Evolutionary conservation across 2,888 invertebrate species (phyloP).

Genomic region (Erynnis tages): DNA sequence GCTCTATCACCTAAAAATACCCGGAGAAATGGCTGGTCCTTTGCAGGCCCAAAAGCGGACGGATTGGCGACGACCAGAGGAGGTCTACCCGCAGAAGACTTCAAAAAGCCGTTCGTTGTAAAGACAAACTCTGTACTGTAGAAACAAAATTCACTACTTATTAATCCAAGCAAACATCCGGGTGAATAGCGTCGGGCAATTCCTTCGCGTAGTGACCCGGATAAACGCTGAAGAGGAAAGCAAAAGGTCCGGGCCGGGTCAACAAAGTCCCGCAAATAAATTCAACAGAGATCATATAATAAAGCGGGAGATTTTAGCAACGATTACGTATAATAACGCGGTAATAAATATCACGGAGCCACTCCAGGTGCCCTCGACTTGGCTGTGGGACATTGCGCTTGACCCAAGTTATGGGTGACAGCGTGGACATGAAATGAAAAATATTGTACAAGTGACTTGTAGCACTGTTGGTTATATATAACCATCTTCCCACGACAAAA

Average conservation of each 20-base stretch:
- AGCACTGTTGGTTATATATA: too few species aligned
- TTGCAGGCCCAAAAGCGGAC: too few species aligned
- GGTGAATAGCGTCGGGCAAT: not conserved
- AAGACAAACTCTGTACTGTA: too few species aligned
- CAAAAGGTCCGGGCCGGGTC: constrained; percentile 9
- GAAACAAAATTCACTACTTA: not conserved
- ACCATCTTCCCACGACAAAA: too few species aligned
- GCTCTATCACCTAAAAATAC: too few species aligned
- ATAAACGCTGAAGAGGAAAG: constrained; percentile 4
- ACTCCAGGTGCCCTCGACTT: constrained; percentile 55
- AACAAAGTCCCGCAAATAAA: constrained; percentile 33
- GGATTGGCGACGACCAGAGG: too few species aligned
- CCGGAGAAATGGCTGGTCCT: too few species aligned
- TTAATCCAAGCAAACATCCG: not conserved
- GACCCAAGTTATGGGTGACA: constrained; percentile 35
- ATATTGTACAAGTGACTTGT: not conserved
- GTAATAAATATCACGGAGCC: constrained; percentile 71
- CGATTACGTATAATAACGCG: constrained; percentile 73
- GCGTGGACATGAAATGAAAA: not conserved
- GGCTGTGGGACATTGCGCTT: constrained; percentile 35
- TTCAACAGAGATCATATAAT: constrained; percentile 59
- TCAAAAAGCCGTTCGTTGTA: too few species aligned
- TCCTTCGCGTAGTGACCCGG: constrained; percentile 1
- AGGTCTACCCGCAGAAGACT: too few species aligned
- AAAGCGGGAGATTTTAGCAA: constrained; percentile 64